Percentiles rank a stretch among this genome's conserved stretches.
These are phyloP conservation scores for Drosophila varians DNA, from an alignment of 1,140 invertebrate species.

Conservation along the genomic window DNA sequence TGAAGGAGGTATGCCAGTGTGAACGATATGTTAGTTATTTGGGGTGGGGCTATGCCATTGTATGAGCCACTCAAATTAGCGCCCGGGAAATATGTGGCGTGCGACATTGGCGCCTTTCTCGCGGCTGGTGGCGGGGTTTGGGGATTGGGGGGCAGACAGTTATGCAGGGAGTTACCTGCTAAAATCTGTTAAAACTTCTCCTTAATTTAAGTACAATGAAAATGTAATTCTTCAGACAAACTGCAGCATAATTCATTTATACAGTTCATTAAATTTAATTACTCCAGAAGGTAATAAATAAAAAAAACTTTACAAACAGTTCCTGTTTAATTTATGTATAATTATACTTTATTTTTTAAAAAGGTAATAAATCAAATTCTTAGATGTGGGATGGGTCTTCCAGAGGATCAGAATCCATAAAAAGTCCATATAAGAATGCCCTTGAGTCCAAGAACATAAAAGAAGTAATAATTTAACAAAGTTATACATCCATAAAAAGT, in stretches of 20 bases:
- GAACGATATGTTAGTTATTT: slow-evolving; percentile 3
- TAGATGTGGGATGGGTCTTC: too few species aligned
- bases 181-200: not conserved
- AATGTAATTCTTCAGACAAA: not conserved
- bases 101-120: slow-evolving; percentile 50
- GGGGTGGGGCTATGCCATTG: slow-evolving; percentile 15
- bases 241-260: not conserved
- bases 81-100: slow-evolving; percentile 46
- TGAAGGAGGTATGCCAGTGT: slow-evolving; percentile 7
- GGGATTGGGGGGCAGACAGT: not conserved
- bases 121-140: slow-evolving; percentile 14
- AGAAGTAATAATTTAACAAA: slow-evolving; percentile 1
- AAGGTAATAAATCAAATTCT: not conserved
- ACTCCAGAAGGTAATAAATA: too few species aligned
- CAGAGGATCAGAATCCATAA: not conserved
- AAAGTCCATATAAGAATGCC: not conserved
- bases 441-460: slow-evolving; percentile 13
- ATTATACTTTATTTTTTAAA: not conserved
- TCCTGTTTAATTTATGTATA: not conserved
- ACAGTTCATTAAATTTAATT: not conserved
- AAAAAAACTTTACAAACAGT: not conserved
- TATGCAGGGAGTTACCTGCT: not conserved
- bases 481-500: not conserved
- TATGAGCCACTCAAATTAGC: slow-evolving; percentile 56
- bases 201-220: not conserved